A percentile compares a stretch with the other conserved stretches of the same genome.
phyloP scores from a whole-genome alignment of 2,888 invertebrate species.

The Malthinus seriepunctatus region DNA sequence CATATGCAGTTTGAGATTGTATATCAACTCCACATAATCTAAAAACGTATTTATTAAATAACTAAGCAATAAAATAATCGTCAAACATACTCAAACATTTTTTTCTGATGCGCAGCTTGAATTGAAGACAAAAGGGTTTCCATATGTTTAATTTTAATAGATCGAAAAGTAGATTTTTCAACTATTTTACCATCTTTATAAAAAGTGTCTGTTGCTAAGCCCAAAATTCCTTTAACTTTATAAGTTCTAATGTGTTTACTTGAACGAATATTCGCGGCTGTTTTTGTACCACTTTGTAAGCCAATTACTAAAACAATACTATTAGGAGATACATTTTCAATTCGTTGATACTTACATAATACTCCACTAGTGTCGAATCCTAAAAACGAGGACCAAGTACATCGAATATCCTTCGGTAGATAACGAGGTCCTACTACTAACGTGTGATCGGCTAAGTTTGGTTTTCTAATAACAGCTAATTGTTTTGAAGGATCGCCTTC shows the following conservation, averaged over 20 bases:
- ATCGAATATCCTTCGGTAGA: conserved; percentile 66
- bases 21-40: conserved; percentile 79
- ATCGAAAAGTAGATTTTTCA: conserved; percentile 69
- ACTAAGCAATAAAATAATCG: conserved; percentile 6
- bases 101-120: conserved; percentile 84
- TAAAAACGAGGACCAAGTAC: conserved; percentile 63
- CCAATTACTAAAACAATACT: conserved; percentile 67
- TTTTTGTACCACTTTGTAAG: conserved; percentile 66
- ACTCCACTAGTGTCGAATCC: conserved; percentile 74
- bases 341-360: conserved; percentile 59
- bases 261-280: conserved; percentile 61
- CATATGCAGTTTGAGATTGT: conserved; percentile 87
- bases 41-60: conserved; percentile 16
- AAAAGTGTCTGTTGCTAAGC: conserved; percentile 74
- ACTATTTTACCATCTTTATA: conserved; percentile 73
- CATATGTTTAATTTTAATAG: conserved; percentile 70
- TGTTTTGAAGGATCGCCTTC: conserved; percentile 65
- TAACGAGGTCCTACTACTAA: conserved; percentile 78
- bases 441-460: conserved; percentile 75
- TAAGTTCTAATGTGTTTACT: conserved; percentile 70
- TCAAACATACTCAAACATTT: conserved; percentile 77
- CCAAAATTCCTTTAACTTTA: conserved; percentile 74
- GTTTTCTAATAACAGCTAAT: conserved; percentile 61
- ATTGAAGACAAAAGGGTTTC: conserved; percentile 76
- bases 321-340: neutral